These are phyloP conservation scores for Drosophila sturtevanti DNA, from an alignment of 1,140 invertebrate species.

Conservation along the genomic window DNA sequence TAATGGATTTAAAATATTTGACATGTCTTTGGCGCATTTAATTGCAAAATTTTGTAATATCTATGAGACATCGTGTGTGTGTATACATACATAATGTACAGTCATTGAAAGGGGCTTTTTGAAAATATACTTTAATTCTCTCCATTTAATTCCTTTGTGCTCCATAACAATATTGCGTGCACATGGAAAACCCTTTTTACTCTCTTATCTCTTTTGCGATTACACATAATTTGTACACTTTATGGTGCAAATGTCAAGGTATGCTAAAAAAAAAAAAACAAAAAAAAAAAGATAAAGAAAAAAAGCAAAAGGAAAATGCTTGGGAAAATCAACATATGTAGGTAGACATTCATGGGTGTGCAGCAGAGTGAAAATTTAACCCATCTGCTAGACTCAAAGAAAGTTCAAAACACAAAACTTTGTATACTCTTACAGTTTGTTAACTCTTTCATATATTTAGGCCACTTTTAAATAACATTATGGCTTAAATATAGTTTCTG, in stretches of 20 bases:
- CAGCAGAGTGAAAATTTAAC: conserved; percentile 48
- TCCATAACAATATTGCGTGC: conserved; percentile 19
- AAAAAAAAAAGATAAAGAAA: conserved; percentile 26
- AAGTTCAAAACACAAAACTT: background rate
- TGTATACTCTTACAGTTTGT: background rate
- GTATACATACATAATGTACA: background rate
- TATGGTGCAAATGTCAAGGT: conserved; percentile 55
- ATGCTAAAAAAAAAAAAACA: conserved; percentile 29
- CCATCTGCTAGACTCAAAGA: conserved; percentile 32
- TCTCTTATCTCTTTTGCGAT: conserved; percentile 25
- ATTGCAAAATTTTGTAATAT: conserved; percentile 74
- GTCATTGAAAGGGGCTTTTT: background rate
- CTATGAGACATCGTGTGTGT: conserved; percentile 16
- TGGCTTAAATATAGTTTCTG: too few species aligned
- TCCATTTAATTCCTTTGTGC: background rate
- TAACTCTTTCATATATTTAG: too few species aligned
- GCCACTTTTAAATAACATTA: too few species aligned
- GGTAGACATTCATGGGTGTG: conserved; percentile 25
- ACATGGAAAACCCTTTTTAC: conserved; percentile 32
- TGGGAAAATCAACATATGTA: conserved; percentile 24
- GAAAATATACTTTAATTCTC: conserved; percentile 18
- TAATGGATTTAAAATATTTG: conserved; percentile 72
- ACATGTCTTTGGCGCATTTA: conserved; percentile 68
- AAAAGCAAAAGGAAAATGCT: conserved; percentile 20
- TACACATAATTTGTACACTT: conserved; percentile 60